Conservation (phyloP, 2,888 invertebrate species). For the Ethmia dodecea region DNA sequence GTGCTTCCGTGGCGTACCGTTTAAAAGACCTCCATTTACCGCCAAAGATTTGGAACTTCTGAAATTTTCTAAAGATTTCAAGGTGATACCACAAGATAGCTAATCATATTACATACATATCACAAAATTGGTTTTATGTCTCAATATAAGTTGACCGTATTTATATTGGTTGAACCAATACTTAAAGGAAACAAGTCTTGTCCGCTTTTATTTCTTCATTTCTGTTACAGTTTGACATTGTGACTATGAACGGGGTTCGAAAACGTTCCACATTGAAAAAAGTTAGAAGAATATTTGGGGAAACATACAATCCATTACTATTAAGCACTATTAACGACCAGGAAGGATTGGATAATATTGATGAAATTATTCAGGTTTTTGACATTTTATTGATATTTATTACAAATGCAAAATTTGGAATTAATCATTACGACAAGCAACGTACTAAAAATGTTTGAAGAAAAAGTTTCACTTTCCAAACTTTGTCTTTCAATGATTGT, state of each 20-base stretch:
- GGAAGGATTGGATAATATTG: conserved; percentile 42
- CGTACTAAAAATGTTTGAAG: too few species aligned
- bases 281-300: conserved; percentile 28
- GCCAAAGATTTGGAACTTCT: conserved; percentile 37
- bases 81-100: too few species aligned
- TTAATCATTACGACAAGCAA: too few species aligned
- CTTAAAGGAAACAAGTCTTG: too few species aligned
- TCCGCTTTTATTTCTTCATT: too few species aligned
- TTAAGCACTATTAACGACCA: conserved; percentile 41
- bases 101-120: too few species aligned
- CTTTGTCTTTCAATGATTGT: too few species aligned
- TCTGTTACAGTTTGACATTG: conserved; percentile 37
- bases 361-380: conserved; percentile 40
- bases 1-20: conserved; percentile 32
- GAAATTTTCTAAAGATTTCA: conserved; percentile 35
- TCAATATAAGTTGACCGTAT: too few species aligned
- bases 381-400: neutral
- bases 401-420: too few species aligned
- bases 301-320: conserved; percentile 28
- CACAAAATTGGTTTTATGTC: too few species aligned
- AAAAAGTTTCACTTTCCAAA: too few species aligned
- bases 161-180: too few species aligned
- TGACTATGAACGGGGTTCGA: conserved; percentile 35
- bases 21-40: conserved; percentile 30
- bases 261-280: conserved; percentile 22